Percentiles rank a stretch among this genome's conserved stretches.
phyloP scores from a whole-genome alignment of 2,797 vertebrate species.

The Carapus acus region DNA sequence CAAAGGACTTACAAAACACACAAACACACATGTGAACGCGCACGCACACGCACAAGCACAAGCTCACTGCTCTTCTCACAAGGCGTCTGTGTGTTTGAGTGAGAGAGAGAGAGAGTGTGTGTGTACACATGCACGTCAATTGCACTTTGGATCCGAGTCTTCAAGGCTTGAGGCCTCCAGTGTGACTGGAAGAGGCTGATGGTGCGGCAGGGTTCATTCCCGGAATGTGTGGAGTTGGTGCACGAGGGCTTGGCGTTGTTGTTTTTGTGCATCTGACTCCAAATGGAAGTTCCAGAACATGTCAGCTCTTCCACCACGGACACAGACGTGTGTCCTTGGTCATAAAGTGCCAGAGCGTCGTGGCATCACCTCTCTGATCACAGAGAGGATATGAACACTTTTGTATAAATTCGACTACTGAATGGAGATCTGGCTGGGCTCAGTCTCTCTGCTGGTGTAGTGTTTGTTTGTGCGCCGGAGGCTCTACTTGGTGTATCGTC shows the following conservation, averaged over 20 bases:
- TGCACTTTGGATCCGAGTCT: background rate
- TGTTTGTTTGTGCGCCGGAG: background rate
- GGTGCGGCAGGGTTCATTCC: background rate
- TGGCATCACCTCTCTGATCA: constrained; percentile 9
- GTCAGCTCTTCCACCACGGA: background rate
- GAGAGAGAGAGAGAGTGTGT: background rate
- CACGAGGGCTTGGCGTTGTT: background rate
- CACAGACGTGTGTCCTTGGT: constrained; percentile 7
- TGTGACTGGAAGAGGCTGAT: background rate
- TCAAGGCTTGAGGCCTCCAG: background rate
- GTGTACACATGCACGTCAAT: background rate
- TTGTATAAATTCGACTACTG: background rate
- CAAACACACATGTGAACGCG: constrained; percentile 6
- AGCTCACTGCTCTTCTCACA: constrained; percentile 4
- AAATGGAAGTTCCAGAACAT: constrained; percentile 16
- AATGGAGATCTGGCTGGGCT: background rate
- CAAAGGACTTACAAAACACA: constrained; percentile 15
- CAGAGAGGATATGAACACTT: background rate
- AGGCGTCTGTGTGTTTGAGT: background rate
- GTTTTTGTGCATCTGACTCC: constrained; percentile 5
- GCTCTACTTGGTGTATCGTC: constrained; percentile 46
- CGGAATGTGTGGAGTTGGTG: background rate
- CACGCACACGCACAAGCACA: constrained; percentile 1
- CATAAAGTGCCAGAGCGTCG: constrained; percentile 58
- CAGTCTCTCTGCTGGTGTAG: constrained; percentile 1